Conservation (phyloP, 2,113 vertebrate species). For the Archilochus colubris region DNA sequence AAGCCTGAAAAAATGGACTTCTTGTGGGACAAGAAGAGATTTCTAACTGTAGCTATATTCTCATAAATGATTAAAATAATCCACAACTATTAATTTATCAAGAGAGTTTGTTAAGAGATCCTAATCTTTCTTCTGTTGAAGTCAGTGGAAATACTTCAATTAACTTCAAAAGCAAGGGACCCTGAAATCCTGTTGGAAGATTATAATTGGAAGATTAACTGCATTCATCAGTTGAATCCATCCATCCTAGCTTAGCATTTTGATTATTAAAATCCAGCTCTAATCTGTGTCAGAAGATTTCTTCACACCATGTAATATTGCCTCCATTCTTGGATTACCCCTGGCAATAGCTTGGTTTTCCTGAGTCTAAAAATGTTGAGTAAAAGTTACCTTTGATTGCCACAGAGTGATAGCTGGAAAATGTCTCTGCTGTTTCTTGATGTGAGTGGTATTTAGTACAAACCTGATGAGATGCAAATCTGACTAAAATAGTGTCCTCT, state of each 20-base stretch:
- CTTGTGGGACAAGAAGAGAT: neutral
- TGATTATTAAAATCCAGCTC: constrained; percentile 53
- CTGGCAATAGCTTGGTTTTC: neutral
- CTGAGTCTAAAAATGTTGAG: neutral
- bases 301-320: neutral
- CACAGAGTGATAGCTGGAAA: neutral
- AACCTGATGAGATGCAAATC: neutral
- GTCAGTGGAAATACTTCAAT: constrained; percentile 35
- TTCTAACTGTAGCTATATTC: neutral
- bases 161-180: constrained; percentile 60
- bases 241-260: constrained; percentile 53
- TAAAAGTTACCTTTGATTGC: neutral
- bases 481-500: accelerated
- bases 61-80: constrained; percentile 15
- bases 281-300: constrained; percentile 22
- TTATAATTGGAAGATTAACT: constrained; percentile 59
- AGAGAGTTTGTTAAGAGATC: neutral
- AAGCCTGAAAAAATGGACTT: neutral
- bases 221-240: constrained; percentile 24
- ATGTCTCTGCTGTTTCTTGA: neutral
- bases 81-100: constrained; percentile 17
- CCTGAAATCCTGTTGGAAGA: constrained; percentile 43
- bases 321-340: constrained; percentile 6
- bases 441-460: neutral
- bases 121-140: constrained; percentile 30